Evolutionary conservation across 2,888 invertebrate species (phyloP), one percentile per base, ranked within the genome.

Genomic region (Bugulina stolonifera): DNA sequence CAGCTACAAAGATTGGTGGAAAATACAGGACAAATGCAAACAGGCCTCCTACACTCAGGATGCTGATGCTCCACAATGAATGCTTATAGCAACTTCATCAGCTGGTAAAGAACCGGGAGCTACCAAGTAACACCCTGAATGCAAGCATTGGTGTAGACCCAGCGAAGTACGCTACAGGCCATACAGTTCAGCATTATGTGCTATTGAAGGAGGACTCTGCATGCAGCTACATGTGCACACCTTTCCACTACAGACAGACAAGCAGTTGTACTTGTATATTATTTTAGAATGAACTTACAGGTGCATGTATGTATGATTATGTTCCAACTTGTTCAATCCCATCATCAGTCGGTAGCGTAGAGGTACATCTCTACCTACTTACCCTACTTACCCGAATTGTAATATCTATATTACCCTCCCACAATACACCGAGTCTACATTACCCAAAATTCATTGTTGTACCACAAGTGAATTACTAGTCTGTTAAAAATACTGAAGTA

Each of bases 1-100:
- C 99, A 85, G 97, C 96, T 97, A 91, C 83, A 89, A 79, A 72
- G 35, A 70, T 34, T 54, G 69, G 54, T 25, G 73, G 72, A 72
- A 52, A 23, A 55, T 23, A 23, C 3, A 5, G n/a, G 3, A 23
- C 3, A 55, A 23, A 3, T 55, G 55, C 5, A 55, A 55, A 14
- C 3, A 18, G 23, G 25, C 22, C 25, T 55, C 25, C n/a, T 55
- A 25, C n/a, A 55, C 55, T 5, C 55, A 55, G 23, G 55, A 55
- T 25, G 55, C 23, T 10, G n/a, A n/a, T n/a, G n/a, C n/a, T n/a
- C n/a, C n/a, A n/a, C n/a, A n/a, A n/a, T n/a, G n/a, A n/a, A n/a
- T n/a, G n/a, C n/a, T n/a, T n/a, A n/a, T n/a, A n/a, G n/a, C n/a
- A n/a, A n/a, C n/a, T n/a, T n/a, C n/a, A n/a, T n/a, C n/a, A n/a